Base-by-base conservation (phyloP, 2,113 vertebrate genomes). In the Bos taurus region DNA sequence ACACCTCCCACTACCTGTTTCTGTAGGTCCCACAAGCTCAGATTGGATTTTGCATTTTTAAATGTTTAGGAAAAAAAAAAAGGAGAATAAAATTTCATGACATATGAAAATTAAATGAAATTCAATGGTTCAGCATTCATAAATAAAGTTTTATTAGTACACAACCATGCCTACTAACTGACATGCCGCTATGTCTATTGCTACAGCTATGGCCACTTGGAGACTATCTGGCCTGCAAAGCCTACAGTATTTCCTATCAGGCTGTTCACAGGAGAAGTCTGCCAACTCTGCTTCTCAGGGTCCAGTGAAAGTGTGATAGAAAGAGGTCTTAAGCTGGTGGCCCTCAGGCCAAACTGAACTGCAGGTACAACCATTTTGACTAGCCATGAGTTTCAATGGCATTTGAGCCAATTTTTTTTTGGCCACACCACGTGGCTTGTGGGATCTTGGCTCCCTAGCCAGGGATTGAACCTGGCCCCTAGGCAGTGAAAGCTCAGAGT, bases 121-220 rank as follows among this genome's bases (percentile, higher is more conserved):
- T 88, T 91, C 52, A 60, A 78, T 90, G 92, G 92, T 59, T 60
- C 43, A 25, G 16, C 23, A 23, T 62, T 77, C 33, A 59, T 57
- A 94, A 97, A 91, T 74, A 48, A 97, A 91, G 57, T 36, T 67
- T 90, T 94, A 88, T 93, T 59, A 62, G 54, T 84, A 43, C 6
- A 33, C 16, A 90, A 28, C 36, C 46, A 48, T 13, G 4, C 52
- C 57, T n/a, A 81, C n/a, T 25, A 50, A 19, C 13, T 7, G 40
- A 95, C 15, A 16, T 16, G 43, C 11, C 26, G 67, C 67, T 40
- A 40, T 23, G 67, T 74, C 67, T 74, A 74, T 21, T 19, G 67
- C 10, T 40, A 74, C 21, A 23, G 52, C 33, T 16, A 2, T 1
- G 77, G 59, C 74, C 89, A 40, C 88, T 88, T 26, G 80, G 62